Evolutionary conservation across 2,888 invertebrate species (phyloP), one percentile per base, ranked within the genome.

Genomic region (Dryobota labecula): DNA sequence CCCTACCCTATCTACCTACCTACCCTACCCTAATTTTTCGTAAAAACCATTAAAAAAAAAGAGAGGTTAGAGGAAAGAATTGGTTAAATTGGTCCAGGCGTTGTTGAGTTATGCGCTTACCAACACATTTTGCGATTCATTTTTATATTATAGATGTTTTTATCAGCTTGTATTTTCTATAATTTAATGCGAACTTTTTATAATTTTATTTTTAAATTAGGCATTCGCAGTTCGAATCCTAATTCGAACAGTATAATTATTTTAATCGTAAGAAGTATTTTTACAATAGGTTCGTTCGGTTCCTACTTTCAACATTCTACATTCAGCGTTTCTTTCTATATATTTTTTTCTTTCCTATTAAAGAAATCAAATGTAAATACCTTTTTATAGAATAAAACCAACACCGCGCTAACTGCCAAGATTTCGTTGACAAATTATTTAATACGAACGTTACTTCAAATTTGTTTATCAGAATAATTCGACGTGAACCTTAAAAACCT

Each of bases 391-490:
- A 51, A 51, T 6, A 51, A 30, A 47, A 65, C 18, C 8, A 27
- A 38, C 7, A 18, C 6, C 49, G 13, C 33, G 5, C 15, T 36
- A 36, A 27, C 15, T 30, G 15, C 5, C 8, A 30, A 30, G n/a
- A 49, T 30, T 3, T 20, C 24, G 68, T 68, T 67, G 56, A 76
- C 30, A 57, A 24, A 57, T 76, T 61, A 53, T 65, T 41, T 41
- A 41, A 30, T 24, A 30, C 24, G 20, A 73, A 51, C 7, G 11
- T 30, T 45, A 38, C 27, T 27, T 56, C n/a, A 67, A 66, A 76
- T 73, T 73, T 57, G 24, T 45, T 45, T 47, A 76, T 20, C 11
- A 57, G 36, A 43, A 57, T 51, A 66, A 51, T 67, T 73, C 43
- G 47, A 41, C 49, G 30, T 68, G 49, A 74, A 76, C 30, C 45